Evolutionary conservation across 2,888 invertebrate genomes (phyloP), one percentile per base, ranked within the genome.

Genomic region (Drosophila mulleri): DNA sequence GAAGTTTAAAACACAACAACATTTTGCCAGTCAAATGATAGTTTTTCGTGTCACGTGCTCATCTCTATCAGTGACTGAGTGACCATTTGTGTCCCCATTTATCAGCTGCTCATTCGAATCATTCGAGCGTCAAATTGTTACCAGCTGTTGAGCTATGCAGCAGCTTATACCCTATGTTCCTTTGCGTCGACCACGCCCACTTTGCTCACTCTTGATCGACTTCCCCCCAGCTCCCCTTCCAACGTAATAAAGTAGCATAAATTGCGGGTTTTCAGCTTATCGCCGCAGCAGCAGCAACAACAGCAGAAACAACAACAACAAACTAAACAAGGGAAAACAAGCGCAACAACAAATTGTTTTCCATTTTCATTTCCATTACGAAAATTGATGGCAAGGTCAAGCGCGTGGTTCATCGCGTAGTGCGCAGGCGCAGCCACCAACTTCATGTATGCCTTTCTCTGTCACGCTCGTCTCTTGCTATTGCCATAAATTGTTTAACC

Each of bases 351-450:
- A 54, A 54, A 54, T 54, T 54, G 41, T 41, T 54, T 41, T 56
- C 72, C 77, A 68, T 81, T 86, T 78, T 56, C 72, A 67, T 82
- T 80, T 76, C 53, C 63, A 80, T 83, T 87, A 86, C 82, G 67
- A 76, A 82, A 89, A 84, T 89, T 89, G 88, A 88, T 89, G 80
- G 88, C 89, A 89, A 89, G 88, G 89, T 89, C 89, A 84, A 86
- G 74, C 80, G 85, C 26, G 72, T 54, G 39, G 80, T 83, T 88
- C 86, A 77, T 32, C 37, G 81, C 23, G 53, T 26, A 53, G 23
- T 39, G 53, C 85, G 86, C 88, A 82, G 76, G 71, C 86, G 88
- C 88, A 83, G 50, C 50, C 48, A 80, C 77, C 65, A 69, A 52
- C 68, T 54, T 64, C 29, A 42, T 42, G 41, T 37, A 39, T 58